Evolutionary conservation across 2,113 vertebrate species (phyloP), one percentile per base, ranked within the genome.

Genomic region (Riparia riparia): DNA sequence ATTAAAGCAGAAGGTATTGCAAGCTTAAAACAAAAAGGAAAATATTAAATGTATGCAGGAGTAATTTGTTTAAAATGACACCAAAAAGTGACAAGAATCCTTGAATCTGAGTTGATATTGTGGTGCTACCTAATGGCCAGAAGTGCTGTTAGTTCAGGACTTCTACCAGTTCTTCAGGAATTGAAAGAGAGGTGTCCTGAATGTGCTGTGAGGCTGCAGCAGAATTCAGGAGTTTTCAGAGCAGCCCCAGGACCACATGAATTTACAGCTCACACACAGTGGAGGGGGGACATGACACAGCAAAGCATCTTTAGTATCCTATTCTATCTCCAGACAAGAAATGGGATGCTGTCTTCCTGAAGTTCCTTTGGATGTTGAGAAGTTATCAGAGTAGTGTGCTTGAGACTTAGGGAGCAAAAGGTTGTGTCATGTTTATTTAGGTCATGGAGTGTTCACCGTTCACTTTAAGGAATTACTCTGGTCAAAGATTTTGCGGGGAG

Each of bases 1-100:
- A 12, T 14, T 44, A 63, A 57, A 24, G 50, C 66, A 66, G 31
- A 50, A 68, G 29, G 26, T n/a, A 47, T 3, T 25, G 44, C 5
- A 4, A 21, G 22, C 15, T 49, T 28, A 5, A 60, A 58, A 45
- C 45, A 14, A 29, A 73, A 78, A 45, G 66, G 44, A 11, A 64
- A 73, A 66, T 20, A 0, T 4, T 5, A 34, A 78, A 34, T 0
- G 0, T 26, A 1, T 32, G 21, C 32, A 20, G 29, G 60, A 56
- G 17, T 10, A 19, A 29, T 51, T 68, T 44, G 8, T 32, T 73
- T 50, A 11, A 93, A 81, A 31, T 65, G 5, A 22, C 26, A 18
- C 9, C 7, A 29, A 37, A 42, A 76, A 61, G 39, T 24, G 16
- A 29, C 14, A 69, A 77, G 39, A 82, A 60, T 41, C 28, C 42